Evolutionary conservation across 2,797 vertebrate genomes (phyloP).

Genomic region (Epinephelus awoara): DNA sequence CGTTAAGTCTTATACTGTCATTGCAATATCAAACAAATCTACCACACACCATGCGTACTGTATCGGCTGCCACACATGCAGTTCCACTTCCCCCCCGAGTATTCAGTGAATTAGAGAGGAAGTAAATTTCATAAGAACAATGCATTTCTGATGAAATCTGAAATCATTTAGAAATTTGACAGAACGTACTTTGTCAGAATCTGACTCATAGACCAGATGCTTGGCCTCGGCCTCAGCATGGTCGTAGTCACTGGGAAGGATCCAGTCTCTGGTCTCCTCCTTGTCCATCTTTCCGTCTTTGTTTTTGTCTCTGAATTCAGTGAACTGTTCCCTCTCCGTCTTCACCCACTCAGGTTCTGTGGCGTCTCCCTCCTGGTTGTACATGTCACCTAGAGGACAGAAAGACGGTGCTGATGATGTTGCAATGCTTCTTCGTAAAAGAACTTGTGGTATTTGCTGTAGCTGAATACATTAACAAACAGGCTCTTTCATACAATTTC

Average conservation of each 20-base stretch:
- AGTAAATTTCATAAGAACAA: neutral
- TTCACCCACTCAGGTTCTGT: slow-evolving; percentile 97
- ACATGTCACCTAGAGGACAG: slow-evolving; percentile 93
- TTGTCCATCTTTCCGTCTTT: slow-evolving; percentile 98
- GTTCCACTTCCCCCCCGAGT: too few species aligned
- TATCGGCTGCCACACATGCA: neutral
- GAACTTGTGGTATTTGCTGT: neutral
- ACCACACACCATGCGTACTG: neutral
- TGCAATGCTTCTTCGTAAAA: neutral
- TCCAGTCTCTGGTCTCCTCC: slow-evolving; percentile 98
- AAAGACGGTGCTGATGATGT: neutral
- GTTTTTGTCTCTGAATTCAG: slow-evolving; percentile 97
- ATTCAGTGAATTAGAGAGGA: slow-evolving; percentile 4
- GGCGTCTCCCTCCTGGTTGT: slow-evolving; percentile 92
- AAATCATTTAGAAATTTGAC: neutral
- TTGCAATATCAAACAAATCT: neutral
- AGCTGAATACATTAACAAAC: neutral
- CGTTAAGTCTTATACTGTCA: neutral
- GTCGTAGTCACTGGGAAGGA: slow-evolving; percentile 96
- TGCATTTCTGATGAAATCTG: neutral
- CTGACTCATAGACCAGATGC: slow-evolving; percentile 97
- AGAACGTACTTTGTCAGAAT: slow-evolving; percentile 90
- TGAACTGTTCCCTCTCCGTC: slow-evolving; percentile 95
- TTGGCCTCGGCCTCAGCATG: slow-evolving; percentile 97
- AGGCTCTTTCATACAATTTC: neutral